Evolutionary conservation across 2,888 invertebrate species (phyloP).

Genomic region (Isoperla grammatica): DNA sequence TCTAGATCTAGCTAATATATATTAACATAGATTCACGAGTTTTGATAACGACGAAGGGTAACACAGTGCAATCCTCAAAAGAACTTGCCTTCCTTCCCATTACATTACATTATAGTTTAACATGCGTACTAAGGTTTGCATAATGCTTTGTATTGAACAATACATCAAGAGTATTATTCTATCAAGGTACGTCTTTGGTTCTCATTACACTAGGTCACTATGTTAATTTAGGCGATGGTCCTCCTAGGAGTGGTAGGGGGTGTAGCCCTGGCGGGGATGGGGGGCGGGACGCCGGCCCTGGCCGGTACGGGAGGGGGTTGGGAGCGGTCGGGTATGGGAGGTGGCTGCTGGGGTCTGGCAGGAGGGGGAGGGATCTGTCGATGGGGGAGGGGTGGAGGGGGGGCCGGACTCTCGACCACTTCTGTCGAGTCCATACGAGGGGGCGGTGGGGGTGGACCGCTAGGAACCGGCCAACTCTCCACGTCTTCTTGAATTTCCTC

Average conservation of each 20-base stretch:
- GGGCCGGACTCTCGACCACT: background rate
- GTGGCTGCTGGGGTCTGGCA: slow-evolving; percentile 38
- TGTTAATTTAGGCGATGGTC: slow-evolving; percentile 14
- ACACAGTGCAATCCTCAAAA: too few species aligned
- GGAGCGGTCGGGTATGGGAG: slow-evolving; percentile 40
- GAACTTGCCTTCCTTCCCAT: too few species aligned
- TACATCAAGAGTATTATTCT: too few species aligned
- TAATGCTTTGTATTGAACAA: too few species aligned
- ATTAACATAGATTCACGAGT: too few species aligned
- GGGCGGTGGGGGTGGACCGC: slow-evolving; percentile 41
- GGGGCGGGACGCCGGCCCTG: slow-evolving; percentile 44
- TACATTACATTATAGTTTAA: too few species aligned
- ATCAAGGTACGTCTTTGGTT: too few species aligned
- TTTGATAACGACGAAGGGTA: too few species aligned
- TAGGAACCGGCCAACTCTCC: slow-evolving; percentile 40
- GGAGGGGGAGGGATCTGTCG: slow-evolving; percentile 40
- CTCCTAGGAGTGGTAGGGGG: slow-evolving; percentile 22
- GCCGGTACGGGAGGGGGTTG: slow-evolving; percentile 44
- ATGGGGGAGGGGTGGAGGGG: slow-evolving; percentile 38
- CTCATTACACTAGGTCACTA: background rate
- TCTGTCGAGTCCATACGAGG: slow-evolving; percentile 32
- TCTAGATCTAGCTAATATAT: too few species aligned
- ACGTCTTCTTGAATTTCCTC: slow-evolving; percentile 42
- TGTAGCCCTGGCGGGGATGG: slow-evolving; percentile 52
- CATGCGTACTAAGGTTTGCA: too few species aligned